A percentile compares a stretch with the other conserved stretches of the same genome.
These are phyloP conservation scores for Leptogaster cylindrica DNA, from an alignment of 2,888 invertebrate genomes.

Conservation along the genomic window DNA sequence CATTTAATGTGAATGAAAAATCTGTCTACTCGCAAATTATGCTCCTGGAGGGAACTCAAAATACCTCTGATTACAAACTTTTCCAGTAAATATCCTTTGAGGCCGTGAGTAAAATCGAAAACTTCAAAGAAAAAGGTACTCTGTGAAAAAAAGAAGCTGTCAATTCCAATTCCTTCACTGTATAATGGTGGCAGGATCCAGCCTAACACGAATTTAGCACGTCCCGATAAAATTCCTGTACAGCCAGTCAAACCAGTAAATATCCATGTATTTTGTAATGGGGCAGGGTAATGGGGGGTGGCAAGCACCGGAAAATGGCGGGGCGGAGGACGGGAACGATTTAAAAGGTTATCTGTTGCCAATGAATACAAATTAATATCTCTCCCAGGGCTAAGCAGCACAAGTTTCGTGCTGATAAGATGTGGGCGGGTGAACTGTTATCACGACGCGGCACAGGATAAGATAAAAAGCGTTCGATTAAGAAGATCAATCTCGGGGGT, in stretches of 20 bases:
- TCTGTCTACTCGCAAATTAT: not conserved
- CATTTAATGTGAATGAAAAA: not conserved
- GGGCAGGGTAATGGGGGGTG: not conserved
- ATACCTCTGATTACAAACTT: not conserved
- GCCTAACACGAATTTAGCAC: too few relatives aligned
- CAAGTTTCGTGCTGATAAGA: too few relatives aligned
- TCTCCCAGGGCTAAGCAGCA: too few relatives aligned
- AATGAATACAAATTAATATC: conserved; percentile 35
- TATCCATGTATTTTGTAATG: not conserved
- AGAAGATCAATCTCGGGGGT: too few relatives aligned
- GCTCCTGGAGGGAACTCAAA: not conserved
- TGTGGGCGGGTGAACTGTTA: too few relatives aligned
- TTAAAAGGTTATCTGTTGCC: conserved; percentile 13
- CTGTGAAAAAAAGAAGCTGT: not conserved
- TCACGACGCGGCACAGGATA: too few relatives aligned
- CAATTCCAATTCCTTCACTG: not conserved
- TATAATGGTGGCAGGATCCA: too few relatives aligned
- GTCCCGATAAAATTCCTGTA: not conserved
- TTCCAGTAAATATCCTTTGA: not conserved
- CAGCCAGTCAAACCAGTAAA: not conserved
- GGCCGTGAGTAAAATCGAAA: not conserved
- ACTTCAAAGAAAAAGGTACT: not conserved
- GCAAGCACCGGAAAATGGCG: not conserved
- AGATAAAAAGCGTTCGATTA: not conserved
- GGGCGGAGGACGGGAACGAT: not conserved